Evolutionary conservation across 35 echinoderm and acorn worm genomes (phyloP), one percentile per base, ranked within the genome.

Genomic region (Anneissia japonica): DNA sequence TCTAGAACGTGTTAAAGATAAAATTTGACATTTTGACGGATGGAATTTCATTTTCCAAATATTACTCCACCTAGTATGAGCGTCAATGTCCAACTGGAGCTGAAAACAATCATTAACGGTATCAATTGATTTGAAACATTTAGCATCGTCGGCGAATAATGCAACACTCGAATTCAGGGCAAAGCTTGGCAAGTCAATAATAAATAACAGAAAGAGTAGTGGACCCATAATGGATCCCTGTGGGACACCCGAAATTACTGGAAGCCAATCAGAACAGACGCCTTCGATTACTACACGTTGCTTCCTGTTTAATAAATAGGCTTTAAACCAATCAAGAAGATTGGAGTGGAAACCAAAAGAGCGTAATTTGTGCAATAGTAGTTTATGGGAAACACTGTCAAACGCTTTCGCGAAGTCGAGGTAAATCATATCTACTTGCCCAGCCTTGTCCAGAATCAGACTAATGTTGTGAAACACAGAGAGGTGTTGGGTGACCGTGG

Each of bases 321-420:
- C 51, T 23, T 23, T 64, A 64, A 64, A 64, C 51, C 51, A 64
- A 23, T 23, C 10, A 64, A 19, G 51, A 1, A 64, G 51, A 23
- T 64, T 64, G 26, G 10, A 9, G 26, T 23, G 11, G 26, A 64
- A 19, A 23, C 51, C 51, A 26, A 19, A 64, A 19, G 51, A 64
- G 11, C 26, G 11, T 23, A 64, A 16, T 64, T 64, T 64, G 19
- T 64, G 51, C 7, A 64, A 26, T 19, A 64, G 51, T 23, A 64
- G 26, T 2, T 64, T 9, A 26, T 64, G 51, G 51, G 51, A 64
- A 9, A 64, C 51, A 10, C 23, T 76, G 74, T 76, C 74, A 30
- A 64, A 64, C 51, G 51, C 51, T 83, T 43, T 43, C 32, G 35
- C 33, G 64, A 83, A 83, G 64, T 83, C 81, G n/a, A 83, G 81